phyloP scores from a whole-genome alignment of 2,888 invertebrate species.

The Ichneumoninae sp. region DNA sequence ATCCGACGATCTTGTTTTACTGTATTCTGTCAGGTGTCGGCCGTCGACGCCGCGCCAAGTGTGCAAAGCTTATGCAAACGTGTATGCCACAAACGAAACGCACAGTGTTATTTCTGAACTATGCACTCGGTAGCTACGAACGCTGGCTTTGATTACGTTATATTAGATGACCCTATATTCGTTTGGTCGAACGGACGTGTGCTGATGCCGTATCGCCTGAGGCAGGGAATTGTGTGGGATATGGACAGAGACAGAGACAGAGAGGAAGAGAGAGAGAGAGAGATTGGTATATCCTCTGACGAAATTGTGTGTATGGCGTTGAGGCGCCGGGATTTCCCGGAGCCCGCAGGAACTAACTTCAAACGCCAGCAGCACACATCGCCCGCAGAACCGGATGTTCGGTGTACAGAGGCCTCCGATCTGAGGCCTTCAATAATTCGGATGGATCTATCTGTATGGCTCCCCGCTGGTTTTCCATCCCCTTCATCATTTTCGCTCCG shows the following conservation, averaged over 20 bases:
- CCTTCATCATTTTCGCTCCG: slow-evolving; percentile 17
- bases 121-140: background rate
- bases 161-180: slow-evolving; percentile 56
- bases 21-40: slow-evolving; percentile 18
- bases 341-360: slow-evolving; percentile 51
- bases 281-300: slow-evolving; percentile 8
- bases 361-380: slow-evolving; percentile 44
- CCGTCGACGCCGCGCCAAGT: background rate
- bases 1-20: background rate
- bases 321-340: slow-evolving; percentile 33
- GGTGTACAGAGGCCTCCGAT: slow-evolving; percentile 20
- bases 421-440: slow-evolving; percentile 46
- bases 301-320: slow-evolving; percentile 39
- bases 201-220: slow-evolving; percentile 53
- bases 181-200: slow-evolving; percentile 58
- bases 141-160: slow-evolving; percentile 62
- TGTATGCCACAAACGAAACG: background rate
- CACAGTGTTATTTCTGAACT: background rate
- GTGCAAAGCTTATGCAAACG: slow-evolving; percentile 30
- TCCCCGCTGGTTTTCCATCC: slow-evolving; percentile 21
- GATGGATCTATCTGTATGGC: slow-evolving; percentile 22
- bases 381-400: slow-evolving; percentile 38
- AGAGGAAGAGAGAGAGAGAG: background rate
- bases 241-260: slow-evolving; percentile 3
- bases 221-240: slow-evolving; percentile 44